Evolutionary conservation across 1,140 invertebrate species (phyloP).

Genomic region (Lordiphosa clarofinis): DNA sequence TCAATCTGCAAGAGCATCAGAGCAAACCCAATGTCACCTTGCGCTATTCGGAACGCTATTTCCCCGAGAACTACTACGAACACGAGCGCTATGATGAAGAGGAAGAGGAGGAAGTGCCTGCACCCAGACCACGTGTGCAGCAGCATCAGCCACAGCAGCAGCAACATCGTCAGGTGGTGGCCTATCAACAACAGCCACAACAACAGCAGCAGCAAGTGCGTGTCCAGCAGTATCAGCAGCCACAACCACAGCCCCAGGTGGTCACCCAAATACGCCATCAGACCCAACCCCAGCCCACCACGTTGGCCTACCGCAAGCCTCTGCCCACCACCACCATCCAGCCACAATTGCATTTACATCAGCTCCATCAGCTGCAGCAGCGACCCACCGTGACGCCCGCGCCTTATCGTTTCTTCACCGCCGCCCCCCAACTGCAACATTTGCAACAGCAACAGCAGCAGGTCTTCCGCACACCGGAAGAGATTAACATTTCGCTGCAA

Average conservation of each 20-base stretch:
- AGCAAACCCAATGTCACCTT: conserved; percentile 87
- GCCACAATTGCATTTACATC: conserved; percentile 60
- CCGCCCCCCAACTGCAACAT: conserved; percentile 72
- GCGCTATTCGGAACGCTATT: conserved; percentile 92
- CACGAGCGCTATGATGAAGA: conserved; percentile 84
- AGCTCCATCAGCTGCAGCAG: conserved; percentile 53
- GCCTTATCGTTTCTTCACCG: conserved; percentile 73
- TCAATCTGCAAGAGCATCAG: conserved; percentile 90
- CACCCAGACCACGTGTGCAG: conserved; percentile 60
- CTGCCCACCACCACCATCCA: conserved; percentile 67
- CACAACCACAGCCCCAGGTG: conserved; percentile 56
- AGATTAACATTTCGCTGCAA: conserved; percentile 90
- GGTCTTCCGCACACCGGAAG: conserved; percentile 90
- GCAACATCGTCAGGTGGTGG: conserved; percentile 60
- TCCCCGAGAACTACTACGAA: conserved; percentile 87
- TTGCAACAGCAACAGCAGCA: conserved; percentile 81
- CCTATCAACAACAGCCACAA: conserved; percentile 61
- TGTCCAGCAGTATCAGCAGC: conserved; percentile 24
- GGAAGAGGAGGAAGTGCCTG: conserved; percentile 80
- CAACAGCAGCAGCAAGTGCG: conserved; percentile 41
- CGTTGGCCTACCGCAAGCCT: conserved; percentile 68
- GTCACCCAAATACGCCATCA: conserved; percentile 64
- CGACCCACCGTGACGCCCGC: conserved; percentile 72
- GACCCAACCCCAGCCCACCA: conserved; percentile 61
- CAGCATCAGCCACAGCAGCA: conserved; percentile 73